These are phyloP conservation scores for Prunella himalayana DNA, from an alignment of 2,113 vertebrate species.

Conservation along the genomic window DNA sequence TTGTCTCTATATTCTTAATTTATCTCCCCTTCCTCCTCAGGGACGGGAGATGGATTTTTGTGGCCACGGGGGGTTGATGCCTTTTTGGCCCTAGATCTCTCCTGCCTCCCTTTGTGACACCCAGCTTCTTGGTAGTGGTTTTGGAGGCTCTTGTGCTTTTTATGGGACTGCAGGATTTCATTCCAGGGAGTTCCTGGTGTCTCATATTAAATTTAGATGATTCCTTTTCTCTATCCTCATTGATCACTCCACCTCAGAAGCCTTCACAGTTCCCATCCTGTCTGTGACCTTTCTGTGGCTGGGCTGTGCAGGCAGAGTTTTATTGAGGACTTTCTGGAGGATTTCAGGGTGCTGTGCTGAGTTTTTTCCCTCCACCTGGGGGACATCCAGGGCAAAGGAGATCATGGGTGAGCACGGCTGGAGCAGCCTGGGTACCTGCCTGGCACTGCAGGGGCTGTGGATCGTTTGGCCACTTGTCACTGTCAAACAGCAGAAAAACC, in stretches of 20 bases:
- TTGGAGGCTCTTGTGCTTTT: not conserved
- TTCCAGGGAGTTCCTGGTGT: not conserved
- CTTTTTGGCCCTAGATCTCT: not conserved
- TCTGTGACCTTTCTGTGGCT: no score
- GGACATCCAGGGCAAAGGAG: not conserved
- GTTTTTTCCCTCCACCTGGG: not conserved
- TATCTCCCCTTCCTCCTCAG: not conserved
- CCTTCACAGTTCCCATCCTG: not conserved
- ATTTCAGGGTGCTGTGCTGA: not conserved
- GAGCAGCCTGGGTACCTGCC: not conserved
- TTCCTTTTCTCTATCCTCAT: not conserved
- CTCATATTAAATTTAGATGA: not conserved
- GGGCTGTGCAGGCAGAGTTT: not conserved
- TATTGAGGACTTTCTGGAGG: not conserved
- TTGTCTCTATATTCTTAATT: not conserved
- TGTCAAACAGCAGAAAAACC: not conserved
- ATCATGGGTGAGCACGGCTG: rapidly evolving
- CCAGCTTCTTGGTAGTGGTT: not conserved
- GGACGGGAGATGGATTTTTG: not conserved
- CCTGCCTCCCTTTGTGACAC: not conserved
- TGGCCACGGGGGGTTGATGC: rapidly evolving
- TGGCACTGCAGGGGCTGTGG: not conserved
- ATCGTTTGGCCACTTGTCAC: rapidly evolving
- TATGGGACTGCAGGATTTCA: not conserved
- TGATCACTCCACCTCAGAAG: not conserved